Evolutionary conservation across 1,140 invertebrate genomes (phyloP).

Genomic region (Parapsyche elsis): DNA sequence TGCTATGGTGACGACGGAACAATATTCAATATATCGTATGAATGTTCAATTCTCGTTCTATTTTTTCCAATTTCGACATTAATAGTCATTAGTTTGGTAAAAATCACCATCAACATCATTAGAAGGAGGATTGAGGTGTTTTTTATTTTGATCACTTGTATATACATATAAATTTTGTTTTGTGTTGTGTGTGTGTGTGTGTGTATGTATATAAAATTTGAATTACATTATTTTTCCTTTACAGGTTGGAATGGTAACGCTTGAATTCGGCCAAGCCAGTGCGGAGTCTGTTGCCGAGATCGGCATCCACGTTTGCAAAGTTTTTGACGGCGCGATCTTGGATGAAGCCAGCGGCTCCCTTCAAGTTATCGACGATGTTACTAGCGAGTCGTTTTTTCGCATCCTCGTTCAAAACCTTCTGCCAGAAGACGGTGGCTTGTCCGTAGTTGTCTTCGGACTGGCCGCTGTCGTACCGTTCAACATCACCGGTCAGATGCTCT

Average conservation of each 20-base stretch:
- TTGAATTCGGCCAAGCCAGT: constrained; percentile 71
- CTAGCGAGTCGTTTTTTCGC: constrained; percentile 78
- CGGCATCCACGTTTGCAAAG: constrained; percentile 75
- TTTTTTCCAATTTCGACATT: no score
- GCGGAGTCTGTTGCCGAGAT: constrained; percentile 74
- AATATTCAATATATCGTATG: no score
- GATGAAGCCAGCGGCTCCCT: constrained; percentile 85
- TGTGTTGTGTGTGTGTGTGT: no score
- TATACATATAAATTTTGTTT: no score
- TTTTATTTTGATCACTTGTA: no score
- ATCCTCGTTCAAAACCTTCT: constrained; percentile 78
- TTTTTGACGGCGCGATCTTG: constrained; percentile 85
- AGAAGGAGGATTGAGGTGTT: not conserved
- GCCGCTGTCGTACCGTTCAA: constrained; percentile 81
- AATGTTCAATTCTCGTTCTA: no score
- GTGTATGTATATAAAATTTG: not conserved
- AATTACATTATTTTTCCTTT: constrained; percentile 58
- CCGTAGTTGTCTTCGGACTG: constrained; percentile 90
- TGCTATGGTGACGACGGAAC: no score
- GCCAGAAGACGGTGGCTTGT: constrained; percentile 86
- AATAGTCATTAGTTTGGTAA: not conserved
- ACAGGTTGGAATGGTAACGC: constrained; percentile 69
- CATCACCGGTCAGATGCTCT: constrained; percentile 71
- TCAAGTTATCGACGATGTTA: constrained; percentile 85
- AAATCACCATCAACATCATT: not conserved